Evolutionary conservation across 2,888 invertebrate species (phyloP).

Genomic region (Latheticus oryzae): DNA sequence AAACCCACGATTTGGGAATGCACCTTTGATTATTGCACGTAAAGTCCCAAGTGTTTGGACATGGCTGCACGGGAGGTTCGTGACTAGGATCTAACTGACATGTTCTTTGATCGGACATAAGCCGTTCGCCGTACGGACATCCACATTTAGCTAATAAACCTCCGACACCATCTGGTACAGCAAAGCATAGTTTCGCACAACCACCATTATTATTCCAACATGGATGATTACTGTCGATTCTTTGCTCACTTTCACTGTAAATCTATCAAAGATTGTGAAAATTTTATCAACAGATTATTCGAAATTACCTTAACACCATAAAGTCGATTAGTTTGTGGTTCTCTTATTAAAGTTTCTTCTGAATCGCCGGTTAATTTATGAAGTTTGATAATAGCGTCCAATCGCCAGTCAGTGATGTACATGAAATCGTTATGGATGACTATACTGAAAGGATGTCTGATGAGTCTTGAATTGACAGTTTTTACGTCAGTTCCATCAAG

Average conservation of each 20-base stretch:
- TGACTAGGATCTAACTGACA: conserved; percentile 86
- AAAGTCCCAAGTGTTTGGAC: conserved; percentile 93
- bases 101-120: conserved; percentile 75
- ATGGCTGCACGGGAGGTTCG: conserved; percentile 89
- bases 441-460: conserved; percentile 91
- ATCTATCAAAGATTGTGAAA: conserved; percentile 61
- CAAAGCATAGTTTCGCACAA: conserved; percentile 96
- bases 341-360: conserved; percentile 86
- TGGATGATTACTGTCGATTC: conserved; percentile 78
- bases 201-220: conserved; percentile 87
- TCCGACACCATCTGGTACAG: conserved; percentile 75
- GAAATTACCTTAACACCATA: conserved; percentile 85
- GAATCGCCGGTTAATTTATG: conserved; percentile 90
- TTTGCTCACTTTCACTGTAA: conserved; percentile 82
- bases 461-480: conserved; percentile 87
- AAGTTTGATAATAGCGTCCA: conserved; percentile 92
- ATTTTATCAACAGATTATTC: neutral
- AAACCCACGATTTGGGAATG: conserved; percentile 94
- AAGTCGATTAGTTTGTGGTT: conserved; percentile 89
- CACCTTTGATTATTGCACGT: conserved; percentile 93
- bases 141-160: conserved; percentile 80
- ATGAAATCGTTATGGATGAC: conserved; percentile 91
- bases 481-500: conserved; percentile 91
- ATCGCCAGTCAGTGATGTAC: conserved; percentile 97
- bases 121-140: conserved; percentile 92